Evolutionary conservation across 2,888 invertebrate species (phyloP).

Genomic region (Lithophane leautieri): DNA sequence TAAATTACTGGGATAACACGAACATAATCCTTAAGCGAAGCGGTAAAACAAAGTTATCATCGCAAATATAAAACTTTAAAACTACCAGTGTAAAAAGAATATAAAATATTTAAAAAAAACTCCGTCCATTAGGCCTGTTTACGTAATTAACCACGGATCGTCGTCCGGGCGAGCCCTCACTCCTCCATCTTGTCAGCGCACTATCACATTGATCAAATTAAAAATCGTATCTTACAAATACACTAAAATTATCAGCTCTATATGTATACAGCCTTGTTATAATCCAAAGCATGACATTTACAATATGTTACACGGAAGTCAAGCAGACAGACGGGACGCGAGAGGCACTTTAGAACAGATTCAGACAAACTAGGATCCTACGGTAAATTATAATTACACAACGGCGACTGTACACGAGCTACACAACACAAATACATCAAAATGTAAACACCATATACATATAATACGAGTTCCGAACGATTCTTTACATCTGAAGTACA

Average conservation of each 20-base stretch:
- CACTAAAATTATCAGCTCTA: slow-evolving; percentile 76
- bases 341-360: slow-evolving; percentile 89
- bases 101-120: slow-evolving; percentile 81
- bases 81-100: slow-evolving; percentile 82
- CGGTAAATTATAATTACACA: slow-evolving; percentile 75
- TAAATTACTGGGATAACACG: slow-evolving; percentile 89
- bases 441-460: slow-evolving; percentile 84
- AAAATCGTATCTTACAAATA: slow-evolving; percentile 79
- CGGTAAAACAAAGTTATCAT: slow-evolving; percentile 80
- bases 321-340: slow-evolving; percentile 84
- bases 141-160: slow-evolving; percentile 60
- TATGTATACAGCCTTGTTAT: slow-evolving; percentile 85
- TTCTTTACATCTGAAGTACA: slow-evolving; percentile 78
- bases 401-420: slow-evolving; percentile 79
- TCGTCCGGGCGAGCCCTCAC: slow-evolving; percentile 29
- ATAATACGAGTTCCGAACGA: slow-evolving; percentile 76
- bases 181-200: slow-evolving; percentile 65
- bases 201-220: slow-evolving; percentile 80
- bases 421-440: slow-evolving; percentile 72
- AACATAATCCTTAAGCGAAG: slow-evolving; percentile 85
- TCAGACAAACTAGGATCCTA: slow-evolving; percentile 76
- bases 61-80: slow-evolving; percentile 76
- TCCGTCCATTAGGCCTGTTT: slow-evolving; percentile 78
- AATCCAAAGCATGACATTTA: slow-evolving; percentile 83
- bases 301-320: slow-evolving; percentile 86